These are phyloP conservation scores for Tenualosa thibaudeaui DNA, from an alignment of 2,797 vertebrate species.

Conservation along the genomic window DNA sequence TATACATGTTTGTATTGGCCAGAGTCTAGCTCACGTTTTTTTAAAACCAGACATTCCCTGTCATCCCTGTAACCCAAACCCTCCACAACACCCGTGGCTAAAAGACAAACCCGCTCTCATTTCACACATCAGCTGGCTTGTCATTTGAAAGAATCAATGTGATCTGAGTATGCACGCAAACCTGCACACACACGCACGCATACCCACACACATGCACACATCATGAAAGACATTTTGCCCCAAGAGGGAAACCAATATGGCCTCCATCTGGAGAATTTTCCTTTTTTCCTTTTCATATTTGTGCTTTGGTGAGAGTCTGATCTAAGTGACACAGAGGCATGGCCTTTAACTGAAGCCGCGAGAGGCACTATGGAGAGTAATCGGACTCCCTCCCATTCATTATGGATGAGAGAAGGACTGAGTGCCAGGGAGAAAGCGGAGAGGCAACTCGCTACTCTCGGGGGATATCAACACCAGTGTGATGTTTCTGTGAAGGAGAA, in stretches of 20 bases:
- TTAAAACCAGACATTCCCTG: slow-evolving; percentile 45
- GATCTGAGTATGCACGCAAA: neutral
- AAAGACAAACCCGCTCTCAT: slow-evolving; percentile 45
- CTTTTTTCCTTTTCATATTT: neutral
- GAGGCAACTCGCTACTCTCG: neutral
- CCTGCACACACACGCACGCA: neutral
- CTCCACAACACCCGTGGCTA: slow-evolving; percentile 27
- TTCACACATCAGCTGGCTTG: slow-evolving; percentile 33
- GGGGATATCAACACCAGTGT: slow-evolving; percentile 1
- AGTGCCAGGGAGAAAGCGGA: neutral
- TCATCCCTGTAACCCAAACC: slow-evolving; percentile 47
- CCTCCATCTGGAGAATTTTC: neutral
- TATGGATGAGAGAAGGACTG: neutral
- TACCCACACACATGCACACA: neutral
- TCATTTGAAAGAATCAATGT: slow-evolving; percentile 16
- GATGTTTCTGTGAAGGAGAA: neutral
- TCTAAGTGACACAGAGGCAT: slow-evolving; percentile 13
- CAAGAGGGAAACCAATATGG: neutral
- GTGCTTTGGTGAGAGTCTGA: neutral
- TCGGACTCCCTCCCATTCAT: slow-evolving; percentile 3
- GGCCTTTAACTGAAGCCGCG: slow-evolving; percentile 11
- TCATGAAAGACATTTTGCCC: neutral
- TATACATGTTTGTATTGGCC: slow-evolving; percentile 48
- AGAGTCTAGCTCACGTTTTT: slow-evolving; percentile 45
- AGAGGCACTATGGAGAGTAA: neutral